Conservation (phyloP, 2,888 invertebrate species). For the Epiblema foenella region DNA sequence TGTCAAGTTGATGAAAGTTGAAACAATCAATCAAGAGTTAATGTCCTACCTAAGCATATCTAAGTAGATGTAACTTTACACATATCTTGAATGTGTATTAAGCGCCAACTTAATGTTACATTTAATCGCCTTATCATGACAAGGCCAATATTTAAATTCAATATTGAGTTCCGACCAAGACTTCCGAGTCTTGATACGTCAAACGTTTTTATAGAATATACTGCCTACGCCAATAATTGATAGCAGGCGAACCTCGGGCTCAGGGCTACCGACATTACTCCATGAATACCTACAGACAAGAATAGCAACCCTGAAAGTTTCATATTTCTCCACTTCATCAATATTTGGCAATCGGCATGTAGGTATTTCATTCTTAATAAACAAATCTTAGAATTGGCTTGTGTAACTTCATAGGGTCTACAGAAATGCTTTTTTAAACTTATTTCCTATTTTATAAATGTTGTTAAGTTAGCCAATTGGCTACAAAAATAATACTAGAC, state of each 20-base stretch:
- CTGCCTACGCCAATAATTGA: not conserved
- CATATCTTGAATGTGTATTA: not conserved
- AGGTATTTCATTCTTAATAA: not conserved
- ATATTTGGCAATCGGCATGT: too few species aligned
- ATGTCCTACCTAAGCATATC: too few species aligned
- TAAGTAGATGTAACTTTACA: not conserved
- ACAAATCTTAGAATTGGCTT: not conserved
- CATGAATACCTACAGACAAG: too few species aligned
- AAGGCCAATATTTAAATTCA: too few species aligned
- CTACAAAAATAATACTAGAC: not conserved
- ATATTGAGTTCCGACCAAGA: too few species aligned
- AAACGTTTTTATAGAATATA: not conserved
- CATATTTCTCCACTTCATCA: too few species aligned
- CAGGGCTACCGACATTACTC: not conserved
- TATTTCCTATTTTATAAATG: not conserved
- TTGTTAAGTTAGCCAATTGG: not conserved
- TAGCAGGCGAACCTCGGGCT: not conserved
- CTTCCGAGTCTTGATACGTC: not conserved
- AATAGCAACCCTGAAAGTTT: too few species aligned
- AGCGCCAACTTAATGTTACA: too few species aligned
- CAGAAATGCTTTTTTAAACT: not conserved
- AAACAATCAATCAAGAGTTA: not conserved
- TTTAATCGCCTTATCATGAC: too few species aligned
- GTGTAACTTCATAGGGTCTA: not conserved
- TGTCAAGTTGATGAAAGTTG: slow-evolving; percentile 7